Percentiles rank a stretch among this genome's conserved stretches.
Conservation (phyloP, 2,888 invertebrate genomes). For the Netelia virgata region DNA sequence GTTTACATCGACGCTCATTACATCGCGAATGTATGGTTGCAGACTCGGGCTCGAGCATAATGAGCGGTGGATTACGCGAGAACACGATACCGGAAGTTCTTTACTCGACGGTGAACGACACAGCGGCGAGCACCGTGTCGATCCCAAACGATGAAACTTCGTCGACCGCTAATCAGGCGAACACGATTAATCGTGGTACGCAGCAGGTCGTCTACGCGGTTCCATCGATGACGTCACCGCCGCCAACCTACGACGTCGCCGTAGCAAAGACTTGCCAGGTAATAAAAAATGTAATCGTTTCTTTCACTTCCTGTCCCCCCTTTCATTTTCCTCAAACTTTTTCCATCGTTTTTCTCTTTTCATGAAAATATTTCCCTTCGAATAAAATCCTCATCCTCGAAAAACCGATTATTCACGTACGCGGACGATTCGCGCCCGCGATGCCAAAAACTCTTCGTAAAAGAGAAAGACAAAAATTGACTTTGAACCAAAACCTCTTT, state of each 20-base stretch:
- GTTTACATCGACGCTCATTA: background rate
- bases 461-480: background rate
- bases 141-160: constrained; percentile 71
- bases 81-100: constrained; percentile 79
- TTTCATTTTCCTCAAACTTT: background rate
- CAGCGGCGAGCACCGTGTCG: constrained; percentile 72
- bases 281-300: constrained; percentile 23
- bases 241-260: constrained; percentile 83
- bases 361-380: background rate
- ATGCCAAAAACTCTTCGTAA: background rate
- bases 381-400: background rate
- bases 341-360: background rate
- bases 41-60: constrained; percentile 81
- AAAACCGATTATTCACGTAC: background rate
- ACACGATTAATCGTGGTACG: constrained; percentile 73
- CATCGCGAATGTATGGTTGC: background rate
- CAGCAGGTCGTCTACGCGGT: constrained; percentile 78
- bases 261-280: constrained; percentile 83
- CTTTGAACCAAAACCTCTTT: background rate
- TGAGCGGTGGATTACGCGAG: constrained; percentile 77
- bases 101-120: constrained; percentile 80
- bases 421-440: background rate
- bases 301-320: background rate
- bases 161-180: constrained; percentile 63
- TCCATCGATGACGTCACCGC: constrained; percentile 83